A percentile compares a stretch with the other conserved stretches of the same genome.
These are phyloP conservation scores for Kuschelorhynchus macadamiae DNA, from an alignment of 2,888 invertebrate genomes.

Conservation along the genomic window DNA sequence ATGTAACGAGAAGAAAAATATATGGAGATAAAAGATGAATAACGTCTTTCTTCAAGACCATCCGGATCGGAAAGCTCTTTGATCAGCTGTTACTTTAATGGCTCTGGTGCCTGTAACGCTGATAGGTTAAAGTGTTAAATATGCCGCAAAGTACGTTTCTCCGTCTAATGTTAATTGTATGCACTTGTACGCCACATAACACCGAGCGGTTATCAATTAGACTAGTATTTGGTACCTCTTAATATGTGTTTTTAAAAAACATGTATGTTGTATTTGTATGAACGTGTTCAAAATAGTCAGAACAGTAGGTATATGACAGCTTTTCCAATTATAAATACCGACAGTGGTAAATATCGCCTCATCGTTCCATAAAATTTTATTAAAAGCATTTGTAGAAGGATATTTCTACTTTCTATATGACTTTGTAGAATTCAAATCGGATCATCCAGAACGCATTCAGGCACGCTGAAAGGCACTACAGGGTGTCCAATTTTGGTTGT, in stretches of 20 bases:
- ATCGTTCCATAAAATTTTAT: no score
- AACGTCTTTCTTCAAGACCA: slow-evolving; percentile 25
- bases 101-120: slow-evolving; percentile 23
- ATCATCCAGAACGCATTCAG: no score
- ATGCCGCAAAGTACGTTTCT: slow-evolving; percentile 18
- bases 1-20: background rate
- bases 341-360: no score
- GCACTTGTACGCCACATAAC: slow-evolving; percentile 22
- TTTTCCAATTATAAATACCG: no score
- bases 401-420: no score
- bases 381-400: no score
- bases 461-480: no score
- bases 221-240: slow-evolving; percentile 1
- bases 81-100: slow-evolving; percentile 2
- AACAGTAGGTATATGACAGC: no score
- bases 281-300: no score
- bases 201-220: slow-evolving; percentile 2
- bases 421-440: no score
- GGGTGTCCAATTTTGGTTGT: no score
- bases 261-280: background rate
- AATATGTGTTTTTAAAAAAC: background rate
- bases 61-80: slow-evolving; percentile 8
- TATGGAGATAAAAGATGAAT: slow-evolving; percentile 16
- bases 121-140: slow-evolving; percentile 25
- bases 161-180: slow-evolving; percentile 21